A percentile compares a stretch with the other conserved stretches of the same genome.
These are phyloP conservation scores for Aphelocoma coerulescens DNA, from an alignment of 2,113 vertebrate genomes.

Conservation along the genomic window DNA sequence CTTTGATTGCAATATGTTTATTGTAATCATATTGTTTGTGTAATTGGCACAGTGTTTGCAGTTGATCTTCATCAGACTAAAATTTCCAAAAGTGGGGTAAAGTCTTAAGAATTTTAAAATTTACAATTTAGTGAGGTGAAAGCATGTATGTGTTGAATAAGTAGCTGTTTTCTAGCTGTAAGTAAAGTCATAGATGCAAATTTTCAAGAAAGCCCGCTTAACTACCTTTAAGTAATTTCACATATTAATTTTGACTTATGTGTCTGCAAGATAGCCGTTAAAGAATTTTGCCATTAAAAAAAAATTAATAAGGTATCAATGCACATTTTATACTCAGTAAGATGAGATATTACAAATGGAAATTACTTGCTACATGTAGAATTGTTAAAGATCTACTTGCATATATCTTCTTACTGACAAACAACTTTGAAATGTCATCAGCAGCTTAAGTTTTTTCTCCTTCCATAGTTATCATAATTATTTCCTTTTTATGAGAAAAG, in stretches of 20 bases:
- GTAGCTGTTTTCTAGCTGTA: background rate
- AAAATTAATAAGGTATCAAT: slow-evolving; percentile 47
- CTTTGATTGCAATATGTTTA: background rate
- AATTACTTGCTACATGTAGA: slow-evolving; percentile 64
- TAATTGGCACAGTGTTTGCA: background rate
- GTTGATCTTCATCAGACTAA: background rate
- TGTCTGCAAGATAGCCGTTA: slow-evolving; percentile 9
- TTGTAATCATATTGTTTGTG: background rate
- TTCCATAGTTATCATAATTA: slow-evolving; percentile 3
- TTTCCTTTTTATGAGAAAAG: background rate
- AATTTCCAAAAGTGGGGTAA: background rate
- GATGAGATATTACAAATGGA: slow-evolving; percentile 61
- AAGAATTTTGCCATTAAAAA: slow-evolving; percentile 47
- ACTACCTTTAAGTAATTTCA: slow-evolving; percentile 19
- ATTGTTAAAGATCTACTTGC: slow-evolving; percentile 62
- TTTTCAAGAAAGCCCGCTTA: background rate
- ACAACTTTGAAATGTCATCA: slow-evolving; percentile 62
- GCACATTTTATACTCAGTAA: slow-evolving; percentile 56
- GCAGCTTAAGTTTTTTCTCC: slow-evolving; percentile 51
- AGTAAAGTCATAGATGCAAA: background rate
- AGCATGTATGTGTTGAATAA: background rate
- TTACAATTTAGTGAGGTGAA: background rate
- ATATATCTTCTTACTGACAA: slow-evolving; percentile 58
- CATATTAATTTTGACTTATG: slow-evolving; percentile 39
- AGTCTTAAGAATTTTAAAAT: background rate